Evolutionary conservation across 2,888 invertebrate genomes (phyloP), one percentile per base, ranked within the genome.

Genomic region (Caenorhabditis panamensis): DNA sequence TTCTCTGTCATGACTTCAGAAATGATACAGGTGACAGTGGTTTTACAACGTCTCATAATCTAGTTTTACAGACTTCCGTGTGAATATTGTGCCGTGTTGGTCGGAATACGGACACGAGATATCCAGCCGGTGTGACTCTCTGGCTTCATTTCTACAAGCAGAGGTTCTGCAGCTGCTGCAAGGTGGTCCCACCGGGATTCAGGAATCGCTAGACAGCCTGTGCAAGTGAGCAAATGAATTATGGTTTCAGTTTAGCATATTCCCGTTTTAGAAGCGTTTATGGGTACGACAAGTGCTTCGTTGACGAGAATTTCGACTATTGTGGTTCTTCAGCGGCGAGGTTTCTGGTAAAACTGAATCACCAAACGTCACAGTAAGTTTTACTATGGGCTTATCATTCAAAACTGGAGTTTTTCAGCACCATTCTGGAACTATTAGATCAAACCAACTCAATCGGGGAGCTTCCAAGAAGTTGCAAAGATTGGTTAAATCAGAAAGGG

Each of bases 201-300:
- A 82, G 31, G 82, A 83, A 28, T 83, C 78, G 16, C 66, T 88
- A 24, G 84, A 82, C 31, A 85, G 83, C 61, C 54, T 88, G 31
- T 88, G 88, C 79, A 79, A 72, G 85, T 84, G 47, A 64, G 79
- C 49, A 16, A 11, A 54, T 51, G 36, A 44, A 67, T 53, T 18
- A 16, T 26, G 1, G 37, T 24, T 37, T 18, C 20, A 3, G 3
- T 31, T 71, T 51, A 26, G 49, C 58, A 58, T 68, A 59, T 71
- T 44, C 71, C 13, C 22, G 54, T 62, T 72, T 49, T 64, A 85
- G 85, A 71, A 85, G 84, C 26, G 76, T 83, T 22, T 84, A 86
- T 59, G 79, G 80, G 37, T 88, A 88, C 73, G 88, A 88, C 82
- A 84, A 85, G 67, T 88, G 88, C 61, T 88, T 88, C 69, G 84